phyloP scores from a whole-genome alignment of 2,888 invertebrate species.

The Ophion ventricosus region DNA sequence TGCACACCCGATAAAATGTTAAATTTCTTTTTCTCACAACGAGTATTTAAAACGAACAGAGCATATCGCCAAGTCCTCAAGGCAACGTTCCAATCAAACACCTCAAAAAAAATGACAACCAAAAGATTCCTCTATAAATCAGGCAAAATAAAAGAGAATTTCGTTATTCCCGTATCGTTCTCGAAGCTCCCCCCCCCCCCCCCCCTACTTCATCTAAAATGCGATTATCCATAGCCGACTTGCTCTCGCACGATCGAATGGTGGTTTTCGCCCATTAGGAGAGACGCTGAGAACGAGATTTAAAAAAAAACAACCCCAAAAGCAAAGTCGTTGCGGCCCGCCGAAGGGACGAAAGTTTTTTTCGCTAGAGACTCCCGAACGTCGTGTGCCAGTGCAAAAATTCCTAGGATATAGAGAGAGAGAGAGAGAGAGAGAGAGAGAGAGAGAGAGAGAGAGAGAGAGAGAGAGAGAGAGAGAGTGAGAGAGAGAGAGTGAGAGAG shows the following conservation, averaged over 20 bases:
- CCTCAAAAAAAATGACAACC: no score
- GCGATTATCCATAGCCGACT: slow-evolving; percentile 55
- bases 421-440: slow-evolving; percentile 56
- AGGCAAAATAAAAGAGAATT: not conserved
- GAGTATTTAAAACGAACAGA: no score
- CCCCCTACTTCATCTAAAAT: slow-evolving; percentile 1
- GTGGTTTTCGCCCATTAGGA: slow-evolving; percentile 45
- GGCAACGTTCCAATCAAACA: no score
- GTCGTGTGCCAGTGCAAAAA: slow-evolving; percentile 17
- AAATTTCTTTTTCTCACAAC: no score
- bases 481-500: slow-evolving; percentile 40
- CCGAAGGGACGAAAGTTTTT: slow-evolving; percentile 20
- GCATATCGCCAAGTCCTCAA: no score
- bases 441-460: slow-evolving; percentile 26
- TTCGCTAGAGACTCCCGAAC: not conserved
- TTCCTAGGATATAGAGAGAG: slow-evolving; percentile 51
- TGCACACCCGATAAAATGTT: no score
- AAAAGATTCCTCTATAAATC: not conserved
- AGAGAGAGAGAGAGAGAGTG: slow-evolving; percentile 57
- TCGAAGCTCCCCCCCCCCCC: not conserved
- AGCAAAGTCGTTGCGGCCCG: slow-evolving; percentile 41
- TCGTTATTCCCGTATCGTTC: not conserved
- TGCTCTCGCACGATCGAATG: slow-evolving; percentile 67
- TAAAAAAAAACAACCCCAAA: slow-evolving; percentile 40
- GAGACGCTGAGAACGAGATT: not conserved